Percentiles rank a stretch among this genome's conserved stretches.
Evolutionary conservation across 2,113 vertebrate genomes (phyloP).

Genomic region (Oceanites oceanicus): DNA sequence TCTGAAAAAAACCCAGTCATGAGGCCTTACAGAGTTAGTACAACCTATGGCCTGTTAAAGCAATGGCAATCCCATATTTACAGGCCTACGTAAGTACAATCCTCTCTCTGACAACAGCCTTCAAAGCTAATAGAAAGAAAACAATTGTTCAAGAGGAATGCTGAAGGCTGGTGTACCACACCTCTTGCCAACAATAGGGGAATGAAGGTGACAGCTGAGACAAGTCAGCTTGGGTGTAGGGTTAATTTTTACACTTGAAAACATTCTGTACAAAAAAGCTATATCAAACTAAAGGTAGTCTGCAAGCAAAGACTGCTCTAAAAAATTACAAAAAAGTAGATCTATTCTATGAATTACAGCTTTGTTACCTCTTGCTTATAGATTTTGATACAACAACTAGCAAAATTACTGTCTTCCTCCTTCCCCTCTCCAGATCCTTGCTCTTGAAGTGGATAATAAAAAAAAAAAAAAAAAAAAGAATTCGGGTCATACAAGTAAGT

Average conservation of each 20-base stretch:
- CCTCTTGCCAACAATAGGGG: accelerated
- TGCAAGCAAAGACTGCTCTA: neutral
- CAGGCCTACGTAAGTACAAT: neutral
- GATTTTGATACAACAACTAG: neutral
- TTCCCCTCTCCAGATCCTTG: neutral
- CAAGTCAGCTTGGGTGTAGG: neutral
- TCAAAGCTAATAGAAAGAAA: neutral
- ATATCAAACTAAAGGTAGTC: neutral
- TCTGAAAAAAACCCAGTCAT: neutral
- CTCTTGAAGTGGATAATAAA: neutral
- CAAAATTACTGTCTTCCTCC: neutral
- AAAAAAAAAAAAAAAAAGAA: neutral
- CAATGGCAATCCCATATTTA: neutral
- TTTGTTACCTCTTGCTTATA: neutral
- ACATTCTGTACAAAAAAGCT: neutral
- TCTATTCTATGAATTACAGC: neutral
- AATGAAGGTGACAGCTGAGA: neutral
- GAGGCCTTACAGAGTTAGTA: neutral
- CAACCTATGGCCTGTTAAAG: neutral
- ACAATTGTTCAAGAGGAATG: neutral
- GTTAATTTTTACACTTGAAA: neutral
- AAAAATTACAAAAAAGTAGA: neutral
- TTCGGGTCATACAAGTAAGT: neutral
- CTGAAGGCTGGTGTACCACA: neutral
- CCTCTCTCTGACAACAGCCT: neutral